Evolutionary conservation across 2,888 invertebrate species (phyloP).

Genomic region (Hirtodrosophila cameraria): DNA sequence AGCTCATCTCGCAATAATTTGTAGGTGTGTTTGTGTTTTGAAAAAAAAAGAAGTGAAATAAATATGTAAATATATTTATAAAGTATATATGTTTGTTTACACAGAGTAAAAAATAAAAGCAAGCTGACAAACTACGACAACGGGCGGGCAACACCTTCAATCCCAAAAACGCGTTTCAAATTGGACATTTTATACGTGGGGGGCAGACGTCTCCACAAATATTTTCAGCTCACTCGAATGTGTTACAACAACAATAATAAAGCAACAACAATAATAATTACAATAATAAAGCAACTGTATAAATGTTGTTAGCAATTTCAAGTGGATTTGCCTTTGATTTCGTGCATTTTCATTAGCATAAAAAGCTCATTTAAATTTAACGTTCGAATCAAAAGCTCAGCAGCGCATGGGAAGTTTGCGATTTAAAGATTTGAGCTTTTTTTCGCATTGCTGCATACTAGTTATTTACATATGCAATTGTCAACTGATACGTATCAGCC

Average conservation of each 20-base stretch:
- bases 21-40: conserved; percentile 59
- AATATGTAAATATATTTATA: conserved; percentile 17
- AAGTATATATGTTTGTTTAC: not conserved
- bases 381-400: conserved; percentile 29
- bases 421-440: conserved; percentile 26
- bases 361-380: conserved; percentile 55
- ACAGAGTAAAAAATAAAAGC: conserved; percentile 13
- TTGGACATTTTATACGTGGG: conserved; percentile 55
- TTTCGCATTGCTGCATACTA: conserved; percentile 21
- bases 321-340: conserved; percentile 53
- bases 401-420: conserved; percentile 45
- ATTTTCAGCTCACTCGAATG: conserved; percentile 33
- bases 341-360: conserved; percentile 58
- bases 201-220: conserved; percentile 40
- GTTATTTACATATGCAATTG: conserved; percentile 49
- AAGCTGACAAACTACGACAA: conserved; percentile 16
- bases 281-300: conserved; percentile 34
- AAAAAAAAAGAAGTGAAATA: conserved; percentile 27
- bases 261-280: conserved; percentile 7
- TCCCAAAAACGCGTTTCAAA: conserved; percentile 52
- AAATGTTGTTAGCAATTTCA: conserved; percentile 45
- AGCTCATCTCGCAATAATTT: conserved; percentile 74
- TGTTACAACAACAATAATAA: conserved; percentile 15
- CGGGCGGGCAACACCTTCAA: conserved; percentile 51
- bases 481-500: conserved; percentile 42